phyloP scores from a whole-genome alignment of 2,113 vertebrate genomes.

The Casuarius casuarius region DNA sequence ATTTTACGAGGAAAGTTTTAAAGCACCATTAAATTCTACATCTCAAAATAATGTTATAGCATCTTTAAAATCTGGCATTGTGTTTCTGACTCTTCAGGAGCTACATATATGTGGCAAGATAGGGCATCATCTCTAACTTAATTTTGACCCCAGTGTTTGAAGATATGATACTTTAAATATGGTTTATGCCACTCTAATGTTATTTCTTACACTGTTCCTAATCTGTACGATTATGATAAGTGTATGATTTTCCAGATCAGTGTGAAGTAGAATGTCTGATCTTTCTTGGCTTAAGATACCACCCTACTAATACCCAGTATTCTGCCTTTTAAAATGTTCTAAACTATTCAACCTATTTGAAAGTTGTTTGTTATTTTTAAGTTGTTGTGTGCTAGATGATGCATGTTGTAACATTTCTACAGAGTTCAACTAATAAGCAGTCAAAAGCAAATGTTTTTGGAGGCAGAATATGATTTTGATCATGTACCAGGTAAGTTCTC shows the following conservation, averaged over 20 bases:
- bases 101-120: conserved; percentile 10
- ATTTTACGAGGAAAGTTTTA: conserved; percentile 7
- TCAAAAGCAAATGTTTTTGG: background rate
- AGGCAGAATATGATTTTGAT: background rate
- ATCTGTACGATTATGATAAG: background rate
- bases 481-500: background rate
- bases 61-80: conserved; percentile 22
- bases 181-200: background rate
- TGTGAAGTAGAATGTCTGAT: conserved; percentile 7
- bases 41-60: conserved; percentile 21
- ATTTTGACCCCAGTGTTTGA: conserved; percentile 14
- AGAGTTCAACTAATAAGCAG: background rate
- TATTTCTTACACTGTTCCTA: conserved; percentile 8
- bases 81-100: background rate
- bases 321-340: background rate
- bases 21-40: conserved; percentile 15
- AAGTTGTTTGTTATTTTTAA: background rate
- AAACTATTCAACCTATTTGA: background rate
- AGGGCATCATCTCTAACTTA: conserved; percentile 3
- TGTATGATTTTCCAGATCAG: conserved; percentile 44
- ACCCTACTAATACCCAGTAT: background rate
- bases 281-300: conserved; percentile 23
- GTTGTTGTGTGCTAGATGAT: background rate
- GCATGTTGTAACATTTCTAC: background rate
- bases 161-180: conserved; percentile 20